Percentiles rank a stretch among this genome's conserved stretches.
phyloP scores from a whole-genome alignment of 2,888 invertebrate species.

The Cantharis nigra region DNA sequence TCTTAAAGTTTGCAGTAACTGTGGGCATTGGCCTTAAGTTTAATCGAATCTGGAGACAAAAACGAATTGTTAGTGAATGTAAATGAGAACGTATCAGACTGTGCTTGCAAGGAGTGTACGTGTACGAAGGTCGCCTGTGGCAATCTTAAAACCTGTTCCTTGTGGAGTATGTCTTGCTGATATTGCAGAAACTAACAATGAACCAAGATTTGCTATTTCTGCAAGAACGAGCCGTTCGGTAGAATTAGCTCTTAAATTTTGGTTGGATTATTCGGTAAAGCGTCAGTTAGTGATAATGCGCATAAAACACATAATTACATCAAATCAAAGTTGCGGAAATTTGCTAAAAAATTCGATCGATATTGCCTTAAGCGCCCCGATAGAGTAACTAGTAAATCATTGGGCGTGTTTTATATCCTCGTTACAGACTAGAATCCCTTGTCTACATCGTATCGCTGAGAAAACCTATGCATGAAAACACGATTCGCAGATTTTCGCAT shows the following conservation, averaged over 20 bases:
- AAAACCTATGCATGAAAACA: constrained; percentile 37
- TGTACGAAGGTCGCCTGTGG: constrained; percentile 37
- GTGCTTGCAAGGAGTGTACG: constrained; percentile 34
- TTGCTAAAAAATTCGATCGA: constrained; percentile 37
- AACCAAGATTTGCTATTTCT: constrained; percentile 21
- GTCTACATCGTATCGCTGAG: constrained; percentile 36
- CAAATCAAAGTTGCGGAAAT: constrained; percentile 15
- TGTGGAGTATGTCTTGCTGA: constrained; percentile 35
- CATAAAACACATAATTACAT: not conserved
- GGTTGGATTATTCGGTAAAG: constrained; percentile 4
- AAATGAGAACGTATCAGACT: constrained; percentile 40
- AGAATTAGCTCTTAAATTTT: not conserved
- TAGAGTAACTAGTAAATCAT: constrained; percentile 37
- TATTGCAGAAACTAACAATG: constrained; percentile 32
- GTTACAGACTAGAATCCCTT: constrained; percentile 42
- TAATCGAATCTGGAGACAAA: constrained; percentile 46
- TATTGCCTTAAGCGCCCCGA: constrained; percentile 38
- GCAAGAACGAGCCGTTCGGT: constrained; percentile 9
- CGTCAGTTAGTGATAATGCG: constrained; percentile 3
- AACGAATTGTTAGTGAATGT: constrained; percentile 45
- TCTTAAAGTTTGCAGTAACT: constrained; percentile 35
- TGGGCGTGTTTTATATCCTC: constrained; percentile 43
- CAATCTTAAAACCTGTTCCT: constrained; percentile 36
- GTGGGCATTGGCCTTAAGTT: constrained; percentile 45
- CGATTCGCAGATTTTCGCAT: constrained; percentile 41